These are phyloP conservation scores for Pelochelys cantorii DNA, from an alignment of 2,797 vertebrate species.

Conservation along the genomic window DNA sequence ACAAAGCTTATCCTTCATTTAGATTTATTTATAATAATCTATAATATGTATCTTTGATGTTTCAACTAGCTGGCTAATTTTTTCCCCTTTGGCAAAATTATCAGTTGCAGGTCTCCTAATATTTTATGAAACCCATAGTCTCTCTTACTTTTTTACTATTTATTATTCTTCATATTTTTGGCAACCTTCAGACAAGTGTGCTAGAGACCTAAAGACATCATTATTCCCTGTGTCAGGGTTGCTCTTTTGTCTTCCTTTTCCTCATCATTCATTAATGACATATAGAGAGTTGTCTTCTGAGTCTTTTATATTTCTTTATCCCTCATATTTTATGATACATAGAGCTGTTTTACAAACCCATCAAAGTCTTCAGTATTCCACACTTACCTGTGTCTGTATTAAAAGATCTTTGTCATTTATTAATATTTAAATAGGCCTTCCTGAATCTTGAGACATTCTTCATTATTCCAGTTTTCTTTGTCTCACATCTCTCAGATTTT, in stretches of 20 bases:
- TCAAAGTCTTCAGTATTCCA: slow-evolving; percentile 16
- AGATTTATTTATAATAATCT: not conserved
- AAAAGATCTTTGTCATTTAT: slow-evolving; percentile 31
- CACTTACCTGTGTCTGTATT: slow-evolving; percentile 12
- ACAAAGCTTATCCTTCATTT: not conserved
- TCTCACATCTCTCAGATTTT: not conserved
- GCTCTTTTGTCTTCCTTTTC: slow-evolving; percentile 1
- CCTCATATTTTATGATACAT: slow-evolving; percentile 34
- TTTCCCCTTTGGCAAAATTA: not conserved
- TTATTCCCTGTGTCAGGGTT: not conserved
- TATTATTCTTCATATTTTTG: not conserved
- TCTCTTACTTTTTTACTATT: not conserved
- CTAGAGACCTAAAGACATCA: not conserved
- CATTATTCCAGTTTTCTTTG: not conserved
- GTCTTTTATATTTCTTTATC: slow-evolving; percentile 7
- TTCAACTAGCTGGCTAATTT: not conserved
- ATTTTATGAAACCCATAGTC: not conserved
- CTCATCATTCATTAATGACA: slow-evolving; percentile 13
- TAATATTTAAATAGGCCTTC: slow-evolving; percentile 33
- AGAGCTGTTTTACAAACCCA: not conserved
- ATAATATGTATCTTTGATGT: not conserved
- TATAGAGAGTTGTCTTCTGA: not conserved
- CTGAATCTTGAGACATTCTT: not conserved
- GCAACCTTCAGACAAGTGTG: not conserved
- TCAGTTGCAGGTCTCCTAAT: not conserved